Percentiles rank a stretch among this genome's conserved stretches.
Conservation (phyloP, 2,797 vertebrate species). For the Pyrocephalus nanus region DNA sequence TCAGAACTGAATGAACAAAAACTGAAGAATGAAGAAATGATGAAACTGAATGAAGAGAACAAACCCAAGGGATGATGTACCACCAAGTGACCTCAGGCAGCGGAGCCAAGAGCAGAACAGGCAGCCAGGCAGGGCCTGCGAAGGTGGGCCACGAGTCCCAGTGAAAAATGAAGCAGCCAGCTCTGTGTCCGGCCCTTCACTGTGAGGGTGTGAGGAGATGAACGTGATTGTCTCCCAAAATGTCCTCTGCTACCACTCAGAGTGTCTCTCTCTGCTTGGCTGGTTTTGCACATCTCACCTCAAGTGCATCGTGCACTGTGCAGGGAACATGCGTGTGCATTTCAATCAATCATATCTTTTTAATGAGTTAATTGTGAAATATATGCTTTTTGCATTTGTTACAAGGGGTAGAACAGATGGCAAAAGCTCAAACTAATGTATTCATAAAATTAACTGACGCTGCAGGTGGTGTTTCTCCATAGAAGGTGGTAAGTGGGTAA, state of each 20-base stretch:
- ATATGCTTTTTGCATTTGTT: conserved; percentile 41
- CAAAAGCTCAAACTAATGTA: conserved; percentile 45
- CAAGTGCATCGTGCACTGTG: neutral
- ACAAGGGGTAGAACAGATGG: conserved; percentile 56
- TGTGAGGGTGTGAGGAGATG: neutral
- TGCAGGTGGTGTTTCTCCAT: conserved; percentile 46
- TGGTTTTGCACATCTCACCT: neutral
- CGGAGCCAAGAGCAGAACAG: neutral
- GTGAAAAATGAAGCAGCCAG: neutral
- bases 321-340: conserved; percentile 5
- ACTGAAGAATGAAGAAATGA: no score
- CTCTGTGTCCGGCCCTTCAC: neutral
- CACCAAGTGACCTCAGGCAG: neutral
- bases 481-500: conserved; percentile 25
- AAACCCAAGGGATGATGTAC: neutral
- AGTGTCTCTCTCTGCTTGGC: neutral
- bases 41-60: neutral
- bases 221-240: neutral
- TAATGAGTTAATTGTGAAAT: conserved; percentile 58
- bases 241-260: neutral
- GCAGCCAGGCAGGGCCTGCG: neutral
- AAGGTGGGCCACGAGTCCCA: rapidly evolving
- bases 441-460: conserved; percentile 45
- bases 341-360: conserved; percentile 48
- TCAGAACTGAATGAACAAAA: neutral